Evolutionary conservation across 2,888 invertebrate species (phyloP), one percentile per base, ranked within the genome.

Genomic region (Carpatolechia fugitivella): DNA sequence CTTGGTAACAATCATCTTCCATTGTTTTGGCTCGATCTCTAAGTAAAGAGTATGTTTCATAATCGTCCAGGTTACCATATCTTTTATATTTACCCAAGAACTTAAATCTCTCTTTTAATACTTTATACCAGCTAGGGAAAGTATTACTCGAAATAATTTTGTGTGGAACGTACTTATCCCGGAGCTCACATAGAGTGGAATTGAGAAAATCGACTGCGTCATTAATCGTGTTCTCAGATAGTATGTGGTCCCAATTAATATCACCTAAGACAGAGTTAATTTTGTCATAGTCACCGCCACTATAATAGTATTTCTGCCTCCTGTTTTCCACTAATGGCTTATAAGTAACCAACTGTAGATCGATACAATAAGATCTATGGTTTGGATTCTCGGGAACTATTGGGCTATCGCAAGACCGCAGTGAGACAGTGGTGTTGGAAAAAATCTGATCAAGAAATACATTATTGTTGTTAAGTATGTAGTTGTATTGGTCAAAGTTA

Each of bases 91-190:
- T 49, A 16, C 4, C 5, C 11, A 14, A 29, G 29, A 14, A 35
- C 20, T 49, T 49, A 49, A n/a, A 35, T 36, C 35, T 35, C 11
- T 49, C 49, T 36, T 49, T 49, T 11, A 49, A 20, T 20, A 49
- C 16, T 49, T 18, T 20, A 35, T 49, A 49, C 49, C 49, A 49
- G 3, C 6, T 11, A n/a, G 38, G 16, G 7, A n/a, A 11, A n/a
- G n/a, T n/a, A n/a, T 38, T 13, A 11, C 10, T 1, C 11, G 31
- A 31, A 11, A 10, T 31, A 5, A 31, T 11, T 31, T 31, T 31
- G 11, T 11, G 31, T 11, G 31, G 31, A 1, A 31, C 31, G 11
- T 10, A 31, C 31, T 1, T 38, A 13, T 38, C 38, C 6, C 16
- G 16, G n/a, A 38, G 7, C 16, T 13, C 38, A 11, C 16, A 1